Evolutionary conservation across 2,888 invertebrate species (phyloP), one percentile per base, ranked within the genome.

Genomic region (Drosophila niveifrons): DNA sequence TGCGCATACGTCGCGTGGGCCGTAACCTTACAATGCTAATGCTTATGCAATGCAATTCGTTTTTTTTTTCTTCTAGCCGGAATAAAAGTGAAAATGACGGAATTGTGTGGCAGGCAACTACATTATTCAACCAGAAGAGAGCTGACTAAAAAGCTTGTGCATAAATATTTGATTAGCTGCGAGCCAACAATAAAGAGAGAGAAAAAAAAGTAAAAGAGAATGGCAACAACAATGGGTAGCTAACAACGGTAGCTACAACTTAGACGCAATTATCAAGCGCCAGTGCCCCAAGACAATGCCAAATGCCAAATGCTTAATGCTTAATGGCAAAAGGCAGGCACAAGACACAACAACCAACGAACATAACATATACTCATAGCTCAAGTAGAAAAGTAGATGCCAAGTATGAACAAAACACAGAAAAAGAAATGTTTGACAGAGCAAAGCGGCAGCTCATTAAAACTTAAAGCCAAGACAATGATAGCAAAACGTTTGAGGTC

Each of bases 111-210:
- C 29, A 67, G 64, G 57, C 53, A 36, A n/a, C 18, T 75, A 48
- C 66, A 75, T 83, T 71, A 66, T 62, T 80, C 62, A 68, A 68
- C 66, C 52, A 64, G 39, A 47, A 64, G 31, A 44, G 23, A 15
- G 61, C 53, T 51, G 51, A 17, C 9, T 36, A 66, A 63, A 70
- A 70, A 68, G 66, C 48, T 63, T 57, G 59, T 34, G 65, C 77
- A 85, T 82, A 69, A 82, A 88, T 82, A 88, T 77, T 82, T 85
- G 70, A 83, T 88, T 70, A 72, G 76, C 15, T 70, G 66, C 28
- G 55, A 73, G 66, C 55, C 52, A 23, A 55, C 28, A 53, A n/a
- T n/a, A n/a, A n/a, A n/a, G 29, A 36, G 10, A 15, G 9, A 36
- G 9, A n/a, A 59, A 59, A 23, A 23, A 23, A 23, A 23, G 23